Percentiles rank a stretch among this genome's conserved stretches.
Conservation (phyloP, 2,888 invertebrate species). For the Linnaemya vulpina region DNA sequence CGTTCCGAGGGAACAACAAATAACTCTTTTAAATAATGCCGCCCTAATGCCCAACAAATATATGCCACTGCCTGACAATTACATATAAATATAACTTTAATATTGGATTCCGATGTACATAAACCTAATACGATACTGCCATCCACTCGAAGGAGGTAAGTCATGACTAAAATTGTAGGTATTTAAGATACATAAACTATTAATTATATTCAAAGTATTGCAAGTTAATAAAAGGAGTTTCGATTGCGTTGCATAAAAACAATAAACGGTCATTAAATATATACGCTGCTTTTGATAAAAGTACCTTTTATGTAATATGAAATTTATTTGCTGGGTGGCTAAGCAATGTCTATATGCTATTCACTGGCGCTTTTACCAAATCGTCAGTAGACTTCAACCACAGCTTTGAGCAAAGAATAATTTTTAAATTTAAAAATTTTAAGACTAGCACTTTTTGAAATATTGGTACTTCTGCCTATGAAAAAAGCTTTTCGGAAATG, state of each 20-base stretch:
- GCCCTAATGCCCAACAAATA: slow-evolving; percentile 30
- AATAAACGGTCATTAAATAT: no score
- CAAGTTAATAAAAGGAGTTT: neutral
- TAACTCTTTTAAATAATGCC: slow-evolving; percentile 2
- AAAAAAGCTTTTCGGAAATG: no score
- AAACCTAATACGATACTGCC: neutral
- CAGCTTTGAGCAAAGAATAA: no score
- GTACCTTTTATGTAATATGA: no score
- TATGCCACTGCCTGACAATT: slow-evolving; percentile 12
- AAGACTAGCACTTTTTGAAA: no score
- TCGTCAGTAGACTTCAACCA: no score
- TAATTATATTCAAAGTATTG: neutral
- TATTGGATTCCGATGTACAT: slow-evolving; percentile 34
- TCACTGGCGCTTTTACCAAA: no score
- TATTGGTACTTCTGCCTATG: no score
- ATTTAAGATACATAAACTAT: neutral
- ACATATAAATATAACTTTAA: slow-evolving; percentile 25
- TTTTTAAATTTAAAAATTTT: neutral
- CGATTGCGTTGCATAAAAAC: no score
- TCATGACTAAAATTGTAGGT: neutral
- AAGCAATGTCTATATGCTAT: no score
- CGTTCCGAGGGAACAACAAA: slow-evolving; percentile 16
- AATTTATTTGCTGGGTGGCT: no score
- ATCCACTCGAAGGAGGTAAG: slow-evolving; percentile 29
- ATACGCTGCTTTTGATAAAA: no score